Percentiles rank a stretch among this genome's conserved stretches.
phyloP scores from a whole-genome alignment of 35 echinoderm and acorn worm genomes.

The Heliocidaris tuberculata region DNA sequence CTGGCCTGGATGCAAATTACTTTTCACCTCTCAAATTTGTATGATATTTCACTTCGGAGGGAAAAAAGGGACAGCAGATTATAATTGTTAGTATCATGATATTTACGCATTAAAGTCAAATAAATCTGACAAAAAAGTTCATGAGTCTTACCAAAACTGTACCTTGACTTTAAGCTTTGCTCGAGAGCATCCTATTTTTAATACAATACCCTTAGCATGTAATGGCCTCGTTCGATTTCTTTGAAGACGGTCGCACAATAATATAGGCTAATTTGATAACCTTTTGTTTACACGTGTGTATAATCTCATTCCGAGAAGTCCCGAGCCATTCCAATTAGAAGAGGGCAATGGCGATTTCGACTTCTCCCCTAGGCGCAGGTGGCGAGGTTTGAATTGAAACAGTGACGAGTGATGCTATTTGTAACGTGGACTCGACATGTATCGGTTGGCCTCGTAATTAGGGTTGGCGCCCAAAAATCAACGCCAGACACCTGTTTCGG shows the following conservation, averaged over 20 bases:
- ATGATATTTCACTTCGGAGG: no score
- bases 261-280: conserved; percentile 12
- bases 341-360: background rate
- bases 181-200: background rate
- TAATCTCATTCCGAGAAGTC: background rate
- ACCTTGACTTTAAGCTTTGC: background rate
- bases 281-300: background rate
- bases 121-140: background rate
- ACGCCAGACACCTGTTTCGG: background rate
- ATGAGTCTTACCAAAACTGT: background rate
- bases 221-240: background rate
- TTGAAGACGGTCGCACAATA: background rate
- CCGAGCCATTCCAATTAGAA: background rate
- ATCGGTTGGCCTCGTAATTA: background rate
- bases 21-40: no score
- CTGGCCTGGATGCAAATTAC: no score
- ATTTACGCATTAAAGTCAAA: background rate
- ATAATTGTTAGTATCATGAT: background rate
- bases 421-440: background rate
- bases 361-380: background rate
- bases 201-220: background rate
- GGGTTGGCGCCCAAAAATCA: background rate
- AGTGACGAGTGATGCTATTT: background rate
- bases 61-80: background rate
- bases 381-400: background rate